Base-by-base conservation (phyloP, 2,113 vertebrate species). In the Eolophus roseicapilla region DNA sequence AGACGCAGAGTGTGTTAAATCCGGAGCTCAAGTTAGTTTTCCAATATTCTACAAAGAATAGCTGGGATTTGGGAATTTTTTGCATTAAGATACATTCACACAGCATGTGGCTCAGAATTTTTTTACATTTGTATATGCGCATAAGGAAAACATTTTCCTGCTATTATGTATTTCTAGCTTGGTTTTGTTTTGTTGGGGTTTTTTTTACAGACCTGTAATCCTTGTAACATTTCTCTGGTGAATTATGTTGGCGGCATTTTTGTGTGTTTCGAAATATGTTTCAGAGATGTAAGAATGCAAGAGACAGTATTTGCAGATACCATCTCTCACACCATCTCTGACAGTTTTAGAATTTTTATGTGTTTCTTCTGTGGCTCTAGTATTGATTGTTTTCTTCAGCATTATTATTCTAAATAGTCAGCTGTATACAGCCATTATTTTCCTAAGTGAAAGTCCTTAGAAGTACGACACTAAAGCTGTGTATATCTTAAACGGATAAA, bases 201-300 rank as follows among this genome's bases (percentile, higher is more conserved):
- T 83, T 90, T 73, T 86, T 82, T 53, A 18, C 62, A 73, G 31
- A 46, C 44, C 44, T 76, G 16, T 47, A 33, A 68, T 77, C 60
- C 43, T n/a, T 47, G 8, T 65, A 80, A 57, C n/a, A 23, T 49
- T 92, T 79, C 49, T 52, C 21, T 80, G 35, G 20, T 74, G 68
- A 80, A 88, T 95, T 85, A 91, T 31, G 23, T 67, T 76, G 37
- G 70, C 31, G 59, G 39, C 28, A 86, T 80, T 93, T 96, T 93
- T 70, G 33, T 77, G 17, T 60, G 50, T 83, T 95, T 95, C 82
- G 88, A 87, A 93, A 88, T 55, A 25, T 3, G 0, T 93, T 93
- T 94, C 82, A 81, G 82, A 93, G 64, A 86, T 60, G 47, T 71
- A 86, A 86, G 73, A 77, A 83, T 78, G 80, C 60, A 88, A 75